phyloP scores from a whole-genome alignment of 2,113 vertebrate genomes.

The Chaenogobius annularis region DNA sequence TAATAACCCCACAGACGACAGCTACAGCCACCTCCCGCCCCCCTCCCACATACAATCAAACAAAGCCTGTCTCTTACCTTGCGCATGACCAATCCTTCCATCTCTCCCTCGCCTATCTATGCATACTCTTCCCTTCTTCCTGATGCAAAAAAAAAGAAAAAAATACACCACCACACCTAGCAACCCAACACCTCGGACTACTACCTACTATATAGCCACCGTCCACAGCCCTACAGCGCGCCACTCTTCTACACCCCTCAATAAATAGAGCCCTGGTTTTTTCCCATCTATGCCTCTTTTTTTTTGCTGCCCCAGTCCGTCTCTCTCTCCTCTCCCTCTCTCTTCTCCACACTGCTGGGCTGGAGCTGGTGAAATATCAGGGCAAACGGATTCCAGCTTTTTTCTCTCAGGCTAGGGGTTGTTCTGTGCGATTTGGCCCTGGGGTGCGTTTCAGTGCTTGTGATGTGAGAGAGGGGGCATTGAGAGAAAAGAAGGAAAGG shows the following conservation, averaged over 20 bases:
- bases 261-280: slow-evolving; percentile 72
- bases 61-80: slow-evolving; percentile 81
- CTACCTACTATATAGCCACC: slow-evolving; percentile 45
- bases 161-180: slow-evolving; percentile 62
- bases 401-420: slow-evolving; percentile 79
- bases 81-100: slow-evolving; percentile 74
- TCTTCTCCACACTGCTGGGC: slow-evolving; percentile 70
- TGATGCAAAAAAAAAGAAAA: slow-evolving; percentile 33
- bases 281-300: slow-evolving; percentile 72
- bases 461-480: slow-evolving; percentile 72
- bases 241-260: slow-evolving; percentile 68
- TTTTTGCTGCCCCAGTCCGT: slow-evolving; percentile 62
- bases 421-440: slow-evolving; percentile 83
- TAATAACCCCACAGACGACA: slow-evolving; percentile 77
- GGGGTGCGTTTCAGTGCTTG: slow-evolving; percentile 81
- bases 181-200: slow-evolving; percentile 68
- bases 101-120: slow-evolving; percentile 65
- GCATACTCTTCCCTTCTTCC: slow-evolving; percentile 57
- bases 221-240: slow-evolving; percentile 68
- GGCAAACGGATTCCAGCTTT: slow-evolving; percentile 82
- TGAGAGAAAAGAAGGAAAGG: slow-evolving; percentile 49
- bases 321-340: slow-evolving; percentile 40
- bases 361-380: slow-evolving; percentile 81
- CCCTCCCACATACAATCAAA: slow-evolving; percentile 73
- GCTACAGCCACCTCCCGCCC: slow-evolving; percentile 66